These are phyloP conservation scores for Actinia equina DNA, from an alignment of 64 coral and sea anemone species.

Conservation along the genomic window DNA sequence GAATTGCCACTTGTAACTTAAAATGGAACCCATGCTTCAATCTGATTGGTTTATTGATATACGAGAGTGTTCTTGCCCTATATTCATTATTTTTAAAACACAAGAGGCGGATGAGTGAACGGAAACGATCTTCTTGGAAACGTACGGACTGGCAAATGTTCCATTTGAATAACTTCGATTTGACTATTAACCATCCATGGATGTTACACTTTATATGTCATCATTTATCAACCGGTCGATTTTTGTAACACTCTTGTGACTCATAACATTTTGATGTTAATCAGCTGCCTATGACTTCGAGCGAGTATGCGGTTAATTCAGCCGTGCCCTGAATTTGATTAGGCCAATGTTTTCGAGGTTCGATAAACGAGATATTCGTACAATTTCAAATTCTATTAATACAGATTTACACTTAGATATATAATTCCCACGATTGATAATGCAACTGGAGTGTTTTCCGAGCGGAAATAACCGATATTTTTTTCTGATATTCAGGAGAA, in stretches of 20 bases:
- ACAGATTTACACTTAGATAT: too few species aligned
- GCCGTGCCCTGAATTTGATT: too few species aligned
- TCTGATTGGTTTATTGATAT: not conserved
- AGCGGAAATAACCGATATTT: not conserved
- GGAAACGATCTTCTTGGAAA: not conserved
- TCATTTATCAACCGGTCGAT: too few species aligned
- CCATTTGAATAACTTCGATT: not conserved
- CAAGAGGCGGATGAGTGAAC: not conserved
- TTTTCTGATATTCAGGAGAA: constrained; percentile 32
- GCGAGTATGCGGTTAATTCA: too few species aligned
- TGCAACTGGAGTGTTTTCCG: too few species aligned
- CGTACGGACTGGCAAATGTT: not conserved
- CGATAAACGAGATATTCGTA: too few species aligned
- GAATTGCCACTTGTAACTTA: not conserved
- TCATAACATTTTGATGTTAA: not conserved
- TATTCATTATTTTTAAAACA: not conserved
- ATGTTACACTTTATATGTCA: not conserved
- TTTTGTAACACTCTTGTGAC: not conserved
- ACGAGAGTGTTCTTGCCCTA: not conserved
- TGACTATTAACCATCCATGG: not conserved
- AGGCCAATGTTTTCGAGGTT: too few species aligned
- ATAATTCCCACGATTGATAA: too few species aligned
- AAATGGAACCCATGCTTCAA: not conserved
- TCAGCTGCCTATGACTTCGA: too few species aligned
- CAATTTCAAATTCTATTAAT: too few species aligned